Evolutionary conservation across 92 coral and sea anemone species (phyloP).

Genomic region (Epizoanthus illoricatus): DNA sequence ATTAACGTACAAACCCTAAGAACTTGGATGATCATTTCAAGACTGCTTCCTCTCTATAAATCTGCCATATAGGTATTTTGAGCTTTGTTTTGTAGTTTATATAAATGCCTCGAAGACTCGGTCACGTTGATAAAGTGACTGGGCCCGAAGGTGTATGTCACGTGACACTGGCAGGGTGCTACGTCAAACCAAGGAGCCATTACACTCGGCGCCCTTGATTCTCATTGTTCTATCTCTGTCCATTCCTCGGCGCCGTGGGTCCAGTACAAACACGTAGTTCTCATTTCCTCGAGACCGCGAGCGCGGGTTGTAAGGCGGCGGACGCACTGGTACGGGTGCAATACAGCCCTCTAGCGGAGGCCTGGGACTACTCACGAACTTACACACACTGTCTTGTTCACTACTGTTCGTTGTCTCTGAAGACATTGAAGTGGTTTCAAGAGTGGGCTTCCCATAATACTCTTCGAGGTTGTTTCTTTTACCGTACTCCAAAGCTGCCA

Average conservation of each 20-base stretch:
- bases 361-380: slow-evolving; percentile 91
- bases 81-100: no score
- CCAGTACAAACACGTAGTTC: slow-evolving; percentile 69
- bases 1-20: no score
- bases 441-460: slow-evolving; percentile 95
- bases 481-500: slow-evolving; percentile 93
- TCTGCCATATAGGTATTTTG: no score
- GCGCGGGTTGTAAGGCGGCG: slow-evolving; percentile 72
- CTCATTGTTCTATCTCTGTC: slow-evolving; percentile 47
- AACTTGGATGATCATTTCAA: no score
- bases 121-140: no score
- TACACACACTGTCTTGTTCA: slow-evolving; percentile 97
- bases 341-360: slow-evolving; percentile 70
- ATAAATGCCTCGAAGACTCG: no score
- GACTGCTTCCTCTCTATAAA: no score
- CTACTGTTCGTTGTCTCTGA: slow-evolving; percentile 95
- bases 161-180: not conserved
- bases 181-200: slow-evolving; percentile 62
- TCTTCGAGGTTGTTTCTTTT: slow-evolving; percentile 92
- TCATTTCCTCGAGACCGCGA: slow-evolving; percentile 82
- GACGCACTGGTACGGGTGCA: slow-evolving; percentile 78
- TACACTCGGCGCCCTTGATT: slow-evolving; percentile 47
- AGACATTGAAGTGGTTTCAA: slow-evolving; percentile 93
- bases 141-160: no score
- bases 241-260: slow-evolving; percentile 61